These are phyloP conservation scores for Euthynnus affinis DNA, from an alignment of 2,797 vertebrate species.

Conservation along the genomic window DNA sequence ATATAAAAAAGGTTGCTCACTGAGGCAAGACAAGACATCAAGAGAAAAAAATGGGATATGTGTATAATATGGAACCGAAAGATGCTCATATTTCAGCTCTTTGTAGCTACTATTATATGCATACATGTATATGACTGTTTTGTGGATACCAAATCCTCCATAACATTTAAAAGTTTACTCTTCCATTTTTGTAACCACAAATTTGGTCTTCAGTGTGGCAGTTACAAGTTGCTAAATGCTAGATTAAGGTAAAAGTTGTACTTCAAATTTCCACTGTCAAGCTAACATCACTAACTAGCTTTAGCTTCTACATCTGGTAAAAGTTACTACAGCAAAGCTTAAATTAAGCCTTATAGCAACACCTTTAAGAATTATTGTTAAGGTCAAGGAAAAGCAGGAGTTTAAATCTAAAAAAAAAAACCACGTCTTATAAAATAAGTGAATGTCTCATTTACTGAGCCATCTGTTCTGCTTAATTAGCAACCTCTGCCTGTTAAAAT, in stretches of 20 bases:
- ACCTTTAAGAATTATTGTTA: not conserved
- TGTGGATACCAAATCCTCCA: not conserved
- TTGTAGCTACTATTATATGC: not conserved
- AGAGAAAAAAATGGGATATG: constrained; percentile 1
- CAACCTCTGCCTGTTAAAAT: not conserved
- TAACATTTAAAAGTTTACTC: not conserved
- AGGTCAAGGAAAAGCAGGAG: not conserved
- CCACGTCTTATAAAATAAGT: too few species aligned
- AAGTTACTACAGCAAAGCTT: too few species aligned
- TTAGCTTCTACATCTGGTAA: not conserved
- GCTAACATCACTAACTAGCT: not conserved
- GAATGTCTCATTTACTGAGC: not conserved
- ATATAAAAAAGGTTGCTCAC: not conserved
- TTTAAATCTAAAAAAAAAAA: not conserved
- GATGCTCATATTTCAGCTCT: not conserved
- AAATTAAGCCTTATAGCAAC: not conserved
- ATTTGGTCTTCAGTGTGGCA: not conserved
- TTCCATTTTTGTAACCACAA: not conserved
- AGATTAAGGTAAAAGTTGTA: not conserved
- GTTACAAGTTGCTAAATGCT: not conserved
- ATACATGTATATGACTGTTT: not conserved
- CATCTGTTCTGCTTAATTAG: not conserved
- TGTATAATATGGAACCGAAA: not conserved
- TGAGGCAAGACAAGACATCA: not conserved
- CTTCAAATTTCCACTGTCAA: not conserved